Evolutionary conservation across 2,888 invertebrate genomes (phyloP).

Genomic region (Crocallis elinguaria): DNA sequence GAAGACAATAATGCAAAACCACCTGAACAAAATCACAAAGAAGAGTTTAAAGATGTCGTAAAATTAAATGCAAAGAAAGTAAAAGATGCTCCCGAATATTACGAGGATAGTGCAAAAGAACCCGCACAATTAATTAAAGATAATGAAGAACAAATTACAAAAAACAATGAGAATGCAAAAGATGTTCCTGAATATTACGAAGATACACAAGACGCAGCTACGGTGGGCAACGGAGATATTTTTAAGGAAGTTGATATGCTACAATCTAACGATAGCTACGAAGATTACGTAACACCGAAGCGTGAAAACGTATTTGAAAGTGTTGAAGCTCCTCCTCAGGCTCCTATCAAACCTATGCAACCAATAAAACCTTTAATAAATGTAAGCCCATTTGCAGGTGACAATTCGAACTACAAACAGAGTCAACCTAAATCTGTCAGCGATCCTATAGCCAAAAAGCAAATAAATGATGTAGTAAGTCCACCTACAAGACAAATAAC

Average conservation of each 20-base stretch:
- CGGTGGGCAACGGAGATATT: slow-evolving; percentile 14
- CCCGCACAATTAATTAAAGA: neutral
- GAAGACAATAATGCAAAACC: neutral
- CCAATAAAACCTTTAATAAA: neutral
- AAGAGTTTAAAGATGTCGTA: too few species aligned
- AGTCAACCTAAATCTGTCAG: slow-evolving; percentile 6
- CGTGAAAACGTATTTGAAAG: slow-evolving; percentile 47
- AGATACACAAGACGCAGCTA: neutral
- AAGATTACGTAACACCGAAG: slow-evolving; percentile 59
- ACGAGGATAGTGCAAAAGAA: neutral
- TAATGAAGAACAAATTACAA: neutral
- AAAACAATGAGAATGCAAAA: neutral
- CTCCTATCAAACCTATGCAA: neutral
- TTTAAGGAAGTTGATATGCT: slow-evolving; percentile 41
- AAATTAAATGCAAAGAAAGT: too few species aligned
- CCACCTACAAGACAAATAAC: neutral
- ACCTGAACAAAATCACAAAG: too few species aligned
- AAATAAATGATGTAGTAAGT: neutral
- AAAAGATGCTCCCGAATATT: slow-evolving; percentile 5
- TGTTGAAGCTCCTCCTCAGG: slow-evolving; percentile 6
- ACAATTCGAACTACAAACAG: neutral
- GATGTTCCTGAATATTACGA: slow-evolving; percentile 4
- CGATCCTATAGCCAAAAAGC: neutral
- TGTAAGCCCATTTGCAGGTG: neutral
- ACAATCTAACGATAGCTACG: slow-evolving; percentile 57